These are phyloP conservation scores for Drosophila parthenogenetica DNA, from an alignment of 2,888 invertebrate species.

Conservation along the genomic window DNA sequence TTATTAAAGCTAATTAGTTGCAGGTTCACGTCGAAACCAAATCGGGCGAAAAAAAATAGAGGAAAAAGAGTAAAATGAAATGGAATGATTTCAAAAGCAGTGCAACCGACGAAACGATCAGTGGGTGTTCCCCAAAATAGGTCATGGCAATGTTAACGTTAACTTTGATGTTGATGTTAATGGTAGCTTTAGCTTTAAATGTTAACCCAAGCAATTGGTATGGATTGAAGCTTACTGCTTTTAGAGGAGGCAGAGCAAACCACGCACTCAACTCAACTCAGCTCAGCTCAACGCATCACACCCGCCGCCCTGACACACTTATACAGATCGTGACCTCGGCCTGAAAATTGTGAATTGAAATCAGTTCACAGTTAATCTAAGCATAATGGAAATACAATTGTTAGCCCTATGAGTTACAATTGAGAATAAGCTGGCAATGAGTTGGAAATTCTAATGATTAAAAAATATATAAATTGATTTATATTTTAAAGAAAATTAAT, in stretches of 20 bases:
- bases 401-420: neutral
- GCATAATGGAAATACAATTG: slow-evolving; percentile 1
- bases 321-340: slow-evolving; percentile 57
- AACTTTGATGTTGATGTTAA: slow-evolving; percentile 1
- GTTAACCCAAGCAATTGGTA: slow-evolving; percentile 38
- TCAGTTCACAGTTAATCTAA: slow-evolving; percentile 13
- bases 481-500: neutral
- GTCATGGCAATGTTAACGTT: slow-evolving; percentile 60
- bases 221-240: neutral
- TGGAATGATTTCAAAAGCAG: slow-evolving; percentile 50
- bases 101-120: slow-evolving; percentile 56
- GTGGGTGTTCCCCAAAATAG: slow-evolving; percentile 74
- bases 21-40: slow-evolving; percentile 51
- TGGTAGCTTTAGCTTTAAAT: slow-evolving; percentile 16
- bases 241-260: slow-evolving; percentile 26
- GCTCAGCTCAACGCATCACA: slow-evolving; percentile 56
- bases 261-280: slow-evolving; percentile 35
- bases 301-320: slow-evolving; percentile 68
- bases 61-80: slow-evolving; percentile 39
- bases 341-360: slow-evolving; percentile 36
- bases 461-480: neutral
- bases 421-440: neutral
- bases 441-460: neutral
- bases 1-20: slow-evolving; percentile 60
- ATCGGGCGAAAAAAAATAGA: slow-evolving; percentile 28